phyloP scores from a whole-genome alignment of 2,113 vertebrate genomes.

The Thamnophis sirtalis region DNA sequence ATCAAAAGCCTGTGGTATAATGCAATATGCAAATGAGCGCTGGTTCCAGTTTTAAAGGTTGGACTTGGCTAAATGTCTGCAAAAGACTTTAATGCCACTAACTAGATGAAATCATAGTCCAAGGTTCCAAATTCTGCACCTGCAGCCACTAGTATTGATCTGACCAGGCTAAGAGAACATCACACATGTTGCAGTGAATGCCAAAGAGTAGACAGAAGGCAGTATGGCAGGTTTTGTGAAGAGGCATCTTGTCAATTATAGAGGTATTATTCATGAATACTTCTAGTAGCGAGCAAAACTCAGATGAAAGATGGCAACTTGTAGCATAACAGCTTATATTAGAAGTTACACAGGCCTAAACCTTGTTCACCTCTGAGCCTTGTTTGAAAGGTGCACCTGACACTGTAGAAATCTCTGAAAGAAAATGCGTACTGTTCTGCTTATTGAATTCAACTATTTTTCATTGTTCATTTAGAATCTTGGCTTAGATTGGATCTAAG shows the following conservation, averaged over 20 bases:
- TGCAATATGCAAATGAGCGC: neutral
- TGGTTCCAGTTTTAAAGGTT: neutral
- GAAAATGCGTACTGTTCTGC: neutral
- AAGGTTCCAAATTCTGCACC: neutral
- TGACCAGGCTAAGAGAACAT: neutral
- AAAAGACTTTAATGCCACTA: neutral
- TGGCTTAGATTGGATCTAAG: neutral
- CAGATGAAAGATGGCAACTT: neutral
- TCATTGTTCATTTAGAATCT: neutral
- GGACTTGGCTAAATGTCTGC: neutral
- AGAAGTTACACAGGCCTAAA: neutral
- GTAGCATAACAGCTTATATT: neutral
- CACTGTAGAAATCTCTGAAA: neutral
- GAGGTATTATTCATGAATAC: neutral
- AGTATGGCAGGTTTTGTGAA: neutral
- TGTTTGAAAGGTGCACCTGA: neutral
- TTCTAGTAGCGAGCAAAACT: neutral
- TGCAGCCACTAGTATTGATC: neutral
- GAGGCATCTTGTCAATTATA: neutral
- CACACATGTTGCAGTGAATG: neutral
- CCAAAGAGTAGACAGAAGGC: neutral
- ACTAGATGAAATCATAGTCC: neutral
- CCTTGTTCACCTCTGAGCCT: neutral
- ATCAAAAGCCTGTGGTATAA: neutral
- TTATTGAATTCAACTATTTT: neutral